Percentiles rank a stretch among this genome's conserved stretches.
Evolutionary conservation across 2,797 vertebrate genomes (phyloP).

Genomic region (Danio aesculapii): DNA sequence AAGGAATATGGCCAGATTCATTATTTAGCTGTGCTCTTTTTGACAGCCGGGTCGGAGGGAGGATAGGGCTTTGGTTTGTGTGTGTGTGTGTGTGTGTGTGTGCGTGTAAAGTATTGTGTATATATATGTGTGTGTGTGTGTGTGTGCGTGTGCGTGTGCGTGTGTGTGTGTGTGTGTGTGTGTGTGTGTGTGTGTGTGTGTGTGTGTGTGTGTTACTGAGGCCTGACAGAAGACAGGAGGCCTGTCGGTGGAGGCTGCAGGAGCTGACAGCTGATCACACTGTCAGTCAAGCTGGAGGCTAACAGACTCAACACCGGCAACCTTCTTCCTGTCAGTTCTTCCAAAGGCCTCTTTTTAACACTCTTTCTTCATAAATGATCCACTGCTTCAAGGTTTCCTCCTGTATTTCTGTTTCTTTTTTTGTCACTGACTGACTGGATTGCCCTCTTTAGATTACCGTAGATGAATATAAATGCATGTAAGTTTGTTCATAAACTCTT

Average conservation of each 20-base stretch:
- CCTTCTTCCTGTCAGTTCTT: slow-evolving; percentile 59
- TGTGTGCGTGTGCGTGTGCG: no score
- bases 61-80: slow-evolving; percentile 59
- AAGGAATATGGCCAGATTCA: slow-evolving; percentile 78
- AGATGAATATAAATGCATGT: no score
- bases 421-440: not conserved
- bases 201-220: slow-evolving; percentile 75
- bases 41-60: slow-evolving; percentile 85
- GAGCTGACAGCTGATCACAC: slow-evolving; percentile 91
- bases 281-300: slow-evolving; percentile 85
- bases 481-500: no score
- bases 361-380: slow-evolving; percentile 14
- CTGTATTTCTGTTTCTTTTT: not conserved
- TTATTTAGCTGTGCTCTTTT: slow-evolving; percentile 91
- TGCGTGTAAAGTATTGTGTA: no score
- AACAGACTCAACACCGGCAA: slow-evolving; percentile 68
- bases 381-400: slow-evolving; percentile 1
- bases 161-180: slow-evolving; percentile 8
- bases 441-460: no score
- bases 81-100: slow-evolving; percentile 69
- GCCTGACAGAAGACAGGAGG: slow-evolving; percentile 93
- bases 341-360: not conserved
- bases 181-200: slow-evolving; percentile 12
- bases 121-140: no score
- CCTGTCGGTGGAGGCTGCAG: slow-evolving; percentile 89